phyloP scores from a whole-genome alignment of 2,888 invertebrate genomes.

The Pristionchus mayeri region DNA sequence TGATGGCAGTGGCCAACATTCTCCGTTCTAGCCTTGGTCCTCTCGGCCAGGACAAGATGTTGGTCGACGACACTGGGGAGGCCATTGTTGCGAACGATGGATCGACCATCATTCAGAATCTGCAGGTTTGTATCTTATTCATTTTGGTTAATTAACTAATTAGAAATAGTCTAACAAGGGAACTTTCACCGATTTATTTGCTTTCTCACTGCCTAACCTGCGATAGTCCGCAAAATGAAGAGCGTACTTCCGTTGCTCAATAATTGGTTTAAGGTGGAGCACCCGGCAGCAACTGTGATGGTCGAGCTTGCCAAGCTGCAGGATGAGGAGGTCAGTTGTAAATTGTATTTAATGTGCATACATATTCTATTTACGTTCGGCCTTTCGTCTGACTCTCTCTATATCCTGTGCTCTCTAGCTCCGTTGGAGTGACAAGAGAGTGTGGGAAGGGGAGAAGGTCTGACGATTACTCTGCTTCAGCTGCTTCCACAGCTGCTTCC shows the following conservation, averaged over 20 bases:
- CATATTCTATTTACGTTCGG: slow-evolving; percentile 50
- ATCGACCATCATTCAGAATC: slow-evolving; percentile 89
- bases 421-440: too few relatives aligned
- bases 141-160: slow-evolving; percentile 84
- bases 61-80: slow-evolving; percentile 99
- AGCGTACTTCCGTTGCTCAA: too few relatives aligned
- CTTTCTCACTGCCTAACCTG: too few relatives aligned
- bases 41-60: slow-evolving; percentile 98
- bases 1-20: slow-evolving; percentile 95
- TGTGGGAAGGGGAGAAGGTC: slow-evolving; percentile 99
- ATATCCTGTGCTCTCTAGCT: too few relatives aligned
- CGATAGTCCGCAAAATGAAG: too few relatives aligned
- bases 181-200: too few relatives aligned
- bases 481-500: slow-evolving; percentile 91
- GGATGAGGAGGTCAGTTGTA: slow-evolving; percentile 88
- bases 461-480: slow-evolving; percentile 93
- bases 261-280: slow-evolving; percentile 85
- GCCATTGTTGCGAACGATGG: slow-evolving; percentile 99
- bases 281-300: slow-evolving; percentile 95
- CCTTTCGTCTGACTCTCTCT: too few relatives aligned
- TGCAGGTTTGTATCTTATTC: too few relatives aligned
- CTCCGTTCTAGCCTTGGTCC: slow-evolving; percentile 98
- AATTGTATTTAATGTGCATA: neutral
- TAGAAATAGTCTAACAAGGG: too few relatives aligned
- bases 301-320: slow-evolving; percentile 97